Base-by-base conservation (phyloP, 1,140 invertebrate species). In the Scylla paramamosain region DNA sequence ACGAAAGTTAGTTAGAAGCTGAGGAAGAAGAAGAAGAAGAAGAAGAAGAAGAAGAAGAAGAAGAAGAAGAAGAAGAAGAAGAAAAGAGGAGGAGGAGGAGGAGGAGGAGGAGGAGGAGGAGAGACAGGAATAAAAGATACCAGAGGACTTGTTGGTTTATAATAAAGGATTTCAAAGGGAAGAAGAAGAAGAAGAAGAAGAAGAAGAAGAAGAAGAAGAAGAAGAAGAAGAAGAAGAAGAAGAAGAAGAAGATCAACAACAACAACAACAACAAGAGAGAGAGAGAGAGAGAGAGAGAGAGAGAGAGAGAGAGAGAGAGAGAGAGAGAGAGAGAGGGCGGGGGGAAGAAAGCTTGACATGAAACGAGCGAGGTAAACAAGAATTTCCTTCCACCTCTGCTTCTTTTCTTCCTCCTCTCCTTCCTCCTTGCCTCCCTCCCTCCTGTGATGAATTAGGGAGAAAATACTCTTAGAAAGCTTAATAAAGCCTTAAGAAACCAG, bases 41-140 rank as follows among this genome's bases (percentile, higher is more conserved):
- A 28, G 83, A 86, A 86, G 83, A 86, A 86, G 83, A 86, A 86
- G 83, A 86, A 86, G 83, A 86, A 86, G 83, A 86, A 86, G 83
- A 86, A 86, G 83, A 86, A 86, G 83, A 86, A 16, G 14, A 28
- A 86, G 83, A 86, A 28, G 83, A 25, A 86, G n/a, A 86, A 28
- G 83, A 86, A 86, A 20, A 7, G 77, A 82, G 28, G 77, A 82
- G 28, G 77, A 82, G 28, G 77, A 82, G 28, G 77, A 82, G 28
- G 77, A 82, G 28, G 77, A 82, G 28, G 77, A 82, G 28, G 77
- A 82, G 28, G 77, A 82, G 28, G 77, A 82, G 7, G 77, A 82
- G 1, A 28, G 28, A 7, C 4, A 82, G 7, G 77, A 82, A 82
- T 20, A 82, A 82, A 2, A 82, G 28, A 28, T 25, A 82, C 20